Base-by-base conservation (phyloP, 2,888 invertebrate genomes). In the Anthophora plumipes region DNA sequence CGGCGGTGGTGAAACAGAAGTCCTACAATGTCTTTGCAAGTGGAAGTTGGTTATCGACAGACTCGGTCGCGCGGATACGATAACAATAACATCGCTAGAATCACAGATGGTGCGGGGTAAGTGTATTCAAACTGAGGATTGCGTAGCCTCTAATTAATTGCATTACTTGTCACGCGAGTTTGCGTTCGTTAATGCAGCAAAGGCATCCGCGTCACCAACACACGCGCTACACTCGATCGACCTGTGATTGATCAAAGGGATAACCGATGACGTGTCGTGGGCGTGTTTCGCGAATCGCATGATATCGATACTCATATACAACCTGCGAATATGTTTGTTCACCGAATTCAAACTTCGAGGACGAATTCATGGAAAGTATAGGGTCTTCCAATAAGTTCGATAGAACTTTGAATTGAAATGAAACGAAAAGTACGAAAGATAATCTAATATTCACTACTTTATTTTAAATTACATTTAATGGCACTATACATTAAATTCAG, bases 191-290 rank as follows among this genome's bases (percentile, higher is more conserved):
- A 84, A 82, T 82, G 70, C 64, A 63, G 74, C 84, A 86, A 86
- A 86, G 84, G 80, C 60, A 80, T 70, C 64, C 71, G 80, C 59
- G 71, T 74, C 71, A 63, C 20, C 54, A 66, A 48, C 66, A 70
- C 52, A 52, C 76, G 66, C 57, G 61, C 39, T 48, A 68, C 25
- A 64, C 73, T 80, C 76, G 81, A 82, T 84, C 76, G 76, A 12
- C 57, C 57, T 48, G 48, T 57, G 66, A 84, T 81, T 88, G 88
- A 87, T 87, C 88, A 87, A 85, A 87, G 84, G 76, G 73, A 70
- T 72, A 73, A 8, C 54, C 59, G n/a, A 64, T 64, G 60, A 76
- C 78, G 74, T n/a, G 66, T 61, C 70, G 55, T 63, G 59, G 73
- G 64, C 70, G 52, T 55, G 59, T 74, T 48, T 25, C 61, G 68